A percentile compares a stretch with the other conserved stretches of the same genome.
These are phyloP conservation scores for Pelagia noctiluca DNA, from an alignment of 30 jellyfish, hydroid and myxozoan genomes.

Conservation along the genomic window DNA sequence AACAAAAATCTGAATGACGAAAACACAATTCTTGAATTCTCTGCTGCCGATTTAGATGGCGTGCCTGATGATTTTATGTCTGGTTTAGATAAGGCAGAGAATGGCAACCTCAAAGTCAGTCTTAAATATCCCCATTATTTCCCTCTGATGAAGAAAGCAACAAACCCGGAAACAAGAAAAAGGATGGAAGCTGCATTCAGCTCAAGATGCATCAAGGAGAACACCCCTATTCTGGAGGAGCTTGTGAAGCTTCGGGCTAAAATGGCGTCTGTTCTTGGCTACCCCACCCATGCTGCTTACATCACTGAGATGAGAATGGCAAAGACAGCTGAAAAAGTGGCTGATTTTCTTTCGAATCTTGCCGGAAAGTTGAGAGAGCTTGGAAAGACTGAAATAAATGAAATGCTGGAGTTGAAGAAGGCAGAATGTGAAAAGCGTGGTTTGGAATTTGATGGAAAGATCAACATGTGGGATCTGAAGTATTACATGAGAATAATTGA, in stretches of 20 bases:
- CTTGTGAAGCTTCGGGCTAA: constrained; percentile 81
- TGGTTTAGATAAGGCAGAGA: constrained; percentile 80
- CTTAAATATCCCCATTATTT: constrained; percentile 93
- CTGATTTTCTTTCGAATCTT: constrained; percentile 70
- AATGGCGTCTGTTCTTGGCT: constrained; percentile 80
- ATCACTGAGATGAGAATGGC: constrained; percentile 97
- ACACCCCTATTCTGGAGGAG: constrained; percentile 87
- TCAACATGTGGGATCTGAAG: constrained; percentile 88
- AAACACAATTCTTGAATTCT: constrained; percentile 80
- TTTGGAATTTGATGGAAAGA: constrained; percentile 69
- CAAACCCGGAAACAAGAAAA: constrained; percentile 77
- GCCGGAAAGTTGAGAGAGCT: constrained; percentile 67
- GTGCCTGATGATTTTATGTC: constrained; percentile 78
- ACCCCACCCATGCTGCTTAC: constrained; percentile 89
- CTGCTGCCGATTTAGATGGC: constrained; percentile 80
- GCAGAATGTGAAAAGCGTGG: constrained; percentile 83
- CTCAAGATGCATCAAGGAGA: constrained; percentile 82
- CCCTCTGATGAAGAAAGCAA: constrained; percentile 85
- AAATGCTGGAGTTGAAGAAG: constrained; percentile 67
- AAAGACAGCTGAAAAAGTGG: constrained; percentile 86
- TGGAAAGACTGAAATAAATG: constrained; percentile 75
- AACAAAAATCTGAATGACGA: constrained; percentile 86
- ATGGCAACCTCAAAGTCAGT: constrained; percentile 71
- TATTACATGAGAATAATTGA: constrained; percentile 88
- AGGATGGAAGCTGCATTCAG: constrained; percentile 83